Evolutionary conservation across 2,888 invertebrate genomes (phyloP).

Genomic region (Tyria jacobaeae): DNA sequence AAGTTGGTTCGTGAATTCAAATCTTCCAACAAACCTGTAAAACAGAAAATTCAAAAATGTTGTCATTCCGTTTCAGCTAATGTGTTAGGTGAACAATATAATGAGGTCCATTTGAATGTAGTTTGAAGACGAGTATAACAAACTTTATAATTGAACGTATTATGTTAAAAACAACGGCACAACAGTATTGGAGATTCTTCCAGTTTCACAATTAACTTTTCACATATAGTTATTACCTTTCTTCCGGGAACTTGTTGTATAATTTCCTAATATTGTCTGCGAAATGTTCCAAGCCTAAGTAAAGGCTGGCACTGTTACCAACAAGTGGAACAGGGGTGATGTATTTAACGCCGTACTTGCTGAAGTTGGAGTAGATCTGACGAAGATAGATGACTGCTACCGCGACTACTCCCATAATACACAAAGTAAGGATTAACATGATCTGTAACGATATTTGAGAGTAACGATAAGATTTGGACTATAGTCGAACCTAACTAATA

Average conservation of each 20-base stretch:
- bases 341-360: constrained; percentile 29
- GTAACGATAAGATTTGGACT: too few species aligned
- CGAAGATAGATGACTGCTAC: constrained; percentile 24
- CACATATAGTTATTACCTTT: neutral
- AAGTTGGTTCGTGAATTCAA: constrained; percentile 5
- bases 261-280: neutral
- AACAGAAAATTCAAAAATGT: too few species aligned
- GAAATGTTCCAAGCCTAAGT: neutral
- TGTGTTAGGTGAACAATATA: too few species aligned
- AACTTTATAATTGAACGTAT: too few species aligned
- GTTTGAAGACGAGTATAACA: too few species aligned
- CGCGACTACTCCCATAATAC: constrained; percentile 24
- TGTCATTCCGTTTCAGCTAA: too few species aligned
- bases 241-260: neutral
- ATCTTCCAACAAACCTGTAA: constrained; percentile 12
- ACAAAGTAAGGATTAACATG: constrained; percentile 5
- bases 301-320: constrained; percentile 19
- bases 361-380: constrained; percentile 25
- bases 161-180: too few species aligned
- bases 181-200: too few species aligned
- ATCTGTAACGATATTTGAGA: too few species aligned
- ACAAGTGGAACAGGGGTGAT: constrained; percentile 29
- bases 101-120: too few species aligned
- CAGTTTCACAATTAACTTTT: too few species aligned
- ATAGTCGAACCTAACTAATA: too few species aligned